Percentiles rank a stretch among this genome's conserved stretches.
Evolutionary conservation across 2,888 invertebrate genomes (phyloP).

Genomic region (Calliopum simillimum): DNA sequence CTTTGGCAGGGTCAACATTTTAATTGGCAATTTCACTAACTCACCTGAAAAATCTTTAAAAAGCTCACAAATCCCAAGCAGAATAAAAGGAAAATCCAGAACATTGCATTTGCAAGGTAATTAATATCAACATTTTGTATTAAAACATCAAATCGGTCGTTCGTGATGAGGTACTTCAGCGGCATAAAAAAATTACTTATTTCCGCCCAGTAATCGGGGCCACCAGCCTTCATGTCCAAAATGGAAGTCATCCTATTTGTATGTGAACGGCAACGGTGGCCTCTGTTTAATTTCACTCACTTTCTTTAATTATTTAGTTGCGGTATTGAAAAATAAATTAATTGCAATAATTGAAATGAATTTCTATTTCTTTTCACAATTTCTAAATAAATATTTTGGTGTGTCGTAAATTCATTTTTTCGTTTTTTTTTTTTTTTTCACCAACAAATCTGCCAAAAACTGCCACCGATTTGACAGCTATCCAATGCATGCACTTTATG

Average conservation of each 20-base stretch:
- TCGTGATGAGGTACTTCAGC: constrained; percentile 62
- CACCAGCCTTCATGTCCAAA: constrained; percentile 63
- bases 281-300: constrained; percentile 10
- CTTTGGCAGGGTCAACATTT: too few relatives aligned
- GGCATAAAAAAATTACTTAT: constrained; percentile 65
- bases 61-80: constrained; percentile 61
- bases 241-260: constrained; percentile 61
- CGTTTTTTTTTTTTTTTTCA: too few relatives aligned
- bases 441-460: too few relatives aligned
- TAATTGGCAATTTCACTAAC: constrained; percentile 28
- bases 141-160: constrained; percentile 61
- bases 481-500: too few relatives aligned
- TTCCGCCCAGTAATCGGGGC: constrained; percentile 64
- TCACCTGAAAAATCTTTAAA: constrained; percentile 63
- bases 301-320: constrained; percentile 14
- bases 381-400: constrained; percentile 1
- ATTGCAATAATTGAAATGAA: not conserved
- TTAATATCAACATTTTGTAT: constrained; percentile 62
- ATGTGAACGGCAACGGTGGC: constrained; percentile 7
- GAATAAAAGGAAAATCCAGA: constrained; percentile 64
- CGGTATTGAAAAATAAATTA: not conserved
- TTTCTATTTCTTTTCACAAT: not conserved
- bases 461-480: too few relatives aligned
- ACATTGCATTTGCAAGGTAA: constrained; percentile 64
- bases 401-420: too few relatives aligned